Percentiles rank a stretch among this genome's conserved stretches.
These are phyloP conservation scores for Rambutsinella grinnellia DNA, from an alignment of 2,888 invertebrate species.

Conservation along the genomic window DNA sequence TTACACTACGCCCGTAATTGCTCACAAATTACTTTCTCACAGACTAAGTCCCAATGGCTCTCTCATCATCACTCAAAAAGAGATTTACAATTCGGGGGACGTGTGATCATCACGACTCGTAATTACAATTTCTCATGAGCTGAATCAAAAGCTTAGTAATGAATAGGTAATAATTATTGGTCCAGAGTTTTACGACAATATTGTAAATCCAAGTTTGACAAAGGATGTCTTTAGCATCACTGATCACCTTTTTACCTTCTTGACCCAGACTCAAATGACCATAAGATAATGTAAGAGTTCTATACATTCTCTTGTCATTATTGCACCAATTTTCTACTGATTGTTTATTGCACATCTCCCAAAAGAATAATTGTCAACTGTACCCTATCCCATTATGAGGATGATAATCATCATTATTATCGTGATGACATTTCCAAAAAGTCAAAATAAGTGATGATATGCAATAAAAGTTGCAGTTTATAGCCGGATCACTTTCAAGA, in stretches of 20 bases:
- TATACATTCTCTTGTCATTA: constrained; percentile 4
- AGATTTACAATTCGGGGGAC: constrained; percentile 35
- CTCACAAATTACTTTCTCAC: constrained; percentile 47
- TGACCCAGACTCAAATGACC: constrained; percentile 36
- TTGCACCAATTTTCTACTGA: constrained; percentile 25
- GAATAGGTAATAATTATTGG: constrained; percentile 39
- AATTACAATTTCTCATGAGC: constrained; percentile 27
- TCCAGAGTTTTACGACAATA: constrained; percentile 47
- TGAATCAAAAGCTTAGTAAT: neutral
- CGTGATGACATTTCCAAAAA: constrained; percentile 50
- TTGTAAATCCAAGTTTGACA: constrained; percentile 48
- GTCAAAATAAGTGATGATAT: constrained; percentile 53
- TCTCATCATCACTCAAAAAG: neutral
- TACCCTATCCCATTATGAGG: constrained; percentile 36
- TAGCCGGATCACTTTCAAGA: no score
- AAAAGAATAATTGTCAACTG: constrained; percentile 30
- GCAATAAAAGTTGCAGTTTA: constrained; percentile 45
- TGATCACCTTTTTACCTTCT: constrained; percentile 50
- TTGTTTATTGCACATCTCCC: constrained; percentile 34
- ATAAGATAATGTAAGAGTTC: constrained; percentile 16
- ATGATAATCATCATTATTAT: constrained; percentile 49
- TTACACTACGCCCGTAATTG: constrained; percentile 35
- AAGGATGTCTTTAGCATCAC: constrained; percentile 41
- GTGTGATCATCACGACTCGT: constrained; percentile 36
- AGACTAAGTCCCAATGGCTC: neutral